Conservation (phyloP, 2,888 invertebrate species). For the Congeria kusceri region DNA sequence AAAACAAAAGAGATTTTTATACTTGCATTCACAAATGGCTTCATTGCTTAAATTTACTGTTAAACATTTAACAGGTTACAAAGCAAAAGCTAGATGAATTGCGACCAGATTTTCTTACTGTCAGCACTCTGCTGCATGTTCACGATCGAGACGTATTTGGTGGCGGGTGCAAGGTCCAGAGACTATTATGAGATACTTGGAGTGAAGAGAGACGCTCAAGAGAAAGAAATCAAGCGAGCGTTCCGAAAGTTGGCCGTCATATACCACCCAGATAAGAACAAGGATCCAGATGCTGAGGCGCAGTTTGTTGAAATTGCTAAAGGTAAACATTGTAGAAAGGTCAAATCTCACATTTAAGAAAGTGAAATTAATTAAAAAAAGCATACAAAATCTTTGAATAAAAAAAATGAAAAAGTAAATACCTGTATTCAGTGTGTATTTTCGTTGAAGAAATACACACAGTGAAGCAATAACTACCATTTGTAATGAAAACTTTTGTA, state of each 20-base stretch:
- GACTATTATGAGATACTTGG: constrained; percentile 87
- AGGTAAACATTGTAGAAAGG: constrained; percentile 84
- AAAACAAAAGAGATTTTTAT: too few species aligned
- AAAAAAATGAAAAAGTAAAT: too few species aligned
- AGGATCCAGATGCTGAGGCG: constrained; percentile 86
- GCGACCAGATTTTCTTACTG: constrained; percentile 67
- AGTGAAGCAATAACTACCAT: too few species aligned
- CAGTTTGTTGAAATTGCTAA: constrained; percentile 87
- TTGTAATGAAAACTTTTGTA: too few species aligned
- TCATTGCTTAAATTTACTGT: too few species aligned
- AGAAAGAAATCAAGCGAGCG: constrained; percentile 87
- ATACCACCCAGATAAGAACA: constrained; percentile 87
- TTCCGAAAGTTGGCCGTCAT: constrained; percentile 87
- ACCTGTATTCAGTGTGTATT: too few species aligned
- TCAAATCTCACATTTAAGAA: neutral
- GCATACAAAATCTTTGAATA: too few species aligned
- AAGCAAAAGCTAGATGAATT: constrained; percentile 64
- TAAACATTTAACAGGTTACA: neutral
- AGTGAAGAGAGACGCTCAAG: constrained; percentile 84
- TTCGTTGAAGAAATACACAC: too few species aligned
- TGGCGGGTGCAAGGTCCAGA: constrained; percentile 73
- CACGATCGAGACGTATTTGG: constrained; percentile 55
- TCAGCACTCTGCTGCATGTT: constrained; percentile 69
- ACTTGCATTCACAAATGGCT: too few species aligned
- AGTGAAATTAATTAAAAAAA: too few species aligned